Percentiles rank a stretch among this genome's conserved stretches.
Evolutionary conservation across 2,888 invertebrate genomes (phyloP).

Genomic region (Calliphora vomitoria): DNA sequence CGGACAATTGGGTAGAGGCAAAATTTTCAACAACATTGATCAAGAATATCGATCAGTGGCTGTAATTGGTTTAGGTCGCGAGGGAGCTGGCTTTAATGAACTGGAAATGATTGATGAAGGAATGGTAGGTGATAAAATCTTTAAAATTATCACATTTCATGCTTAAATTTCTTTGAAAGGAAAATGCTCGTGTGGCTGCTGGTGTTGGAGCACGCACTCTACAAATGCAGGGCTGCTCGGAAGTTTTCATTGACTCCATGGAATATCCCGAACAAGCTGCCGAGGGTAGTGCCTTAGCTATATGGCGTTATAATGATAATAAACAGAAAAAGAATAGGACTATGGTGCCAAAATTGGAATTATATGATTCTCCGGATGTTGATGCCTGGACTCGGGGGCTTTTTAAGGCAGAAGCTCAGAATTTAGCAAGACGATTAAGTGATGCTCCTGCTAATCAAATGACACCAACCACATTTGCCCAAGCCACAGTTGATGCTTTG

Average conservation of each 20-base stretch:
- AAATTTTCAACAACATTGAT: slow-evolving; percentile 87
- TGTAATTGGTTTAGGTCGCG: slow-evolving; percentile 89
- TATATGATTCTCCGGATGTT: slow-evolving; percentile 86
- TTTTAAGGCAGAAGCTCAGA: slow-evolving; percentile 90
- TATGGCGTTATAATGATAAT: slow-evolving; percentile 87
- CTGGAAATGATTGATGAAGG: slow-evolving; percentile 89
- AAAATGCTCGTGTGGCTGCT: slow-evolving; percentile 89
- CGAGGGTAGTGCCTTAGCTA: slow-evolving; percentile 87
- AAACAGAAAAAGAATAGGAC: slow-evolving; percentile 85
- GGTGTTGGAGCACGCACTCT: slow-evolving; percentile 86
- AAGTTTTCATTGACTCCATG: slow-evolving; percentile 86
- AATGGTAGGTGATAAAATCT: slow-evolving; percentile 84
- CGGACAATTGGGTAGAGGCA: slow-evolving; percentile 81
- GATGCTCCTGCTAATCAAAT: slow-evolving; percentile 91
- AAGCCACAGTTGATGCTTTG: slow-evolving; percentile 87
- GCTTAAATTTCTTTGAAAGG: slow-evolving; percentile 79
- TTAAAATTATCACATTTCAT: not conserved
- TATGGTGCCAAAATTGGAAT: slow-evolving; percentile 85
- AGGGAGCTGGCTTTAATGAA: slow-evolving; percentile 87
- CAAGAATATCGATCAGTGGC: slow-evolving; percentile 87
- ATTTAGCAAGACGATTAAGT: slow-evolving; percentile 88
- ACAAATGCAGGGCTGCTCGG: slow-evolving; percentile 85
- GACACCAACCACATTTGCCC: slow-evolving; percentile 90
- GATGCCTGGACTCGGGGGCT: slow-evolving; percentile 88
- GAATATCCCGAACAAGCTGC: slow-evolving; percentile 88